Evolutionary conservation across 2,888 invertebrate genomes (phyloP), one percentile per base, ranked within the genome.

Genomic region (Miltochrista miniata): DNA sequence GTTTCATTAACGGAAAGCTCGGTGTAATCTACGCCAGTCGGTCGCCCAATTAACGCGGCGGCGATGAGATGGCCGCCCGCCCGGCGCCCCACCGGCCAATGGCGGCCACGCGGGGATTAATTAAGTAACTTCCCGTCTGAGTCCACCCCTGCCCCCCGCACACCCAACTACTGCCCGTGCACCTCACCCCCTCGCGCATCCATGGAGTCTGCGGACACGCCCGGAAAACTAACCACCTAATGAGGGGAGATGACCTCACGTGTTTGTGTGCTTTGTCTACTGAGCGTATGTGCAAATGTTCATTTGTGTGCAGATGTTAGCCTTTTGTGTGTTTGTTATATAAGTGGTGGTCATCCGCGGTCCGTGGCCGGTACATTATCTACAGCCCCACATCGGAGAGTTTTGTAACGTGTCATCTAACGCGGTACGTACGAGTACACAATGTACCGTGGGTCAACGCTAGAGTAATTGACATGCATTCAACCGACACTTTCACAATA

Each of bases 201-300:
- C 80, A 74, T 80, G 88, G 89, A 88, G 86, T 86, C 90, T 89
- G 90, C 87, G 90, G 90, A 89, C 90, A 90, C 89, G 90, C 91
- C 89, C 90, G 91, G 90, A 89, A 90, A 91, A 91, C 90, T 90
- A 91, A 90, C 90, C 90, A 88, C 89, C 89, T 91, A 91, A 91
- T 90, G 90, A 91, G 90, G 90, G 90, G 90, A 90, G 90, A 91
- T 91, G 90, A 91, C 90, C 90, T 89, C 88, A 84, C 86, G 85
- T 85, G 83, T 80, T 83, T 85, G 89, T 89, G 90, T 90, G 87
- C 85, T 83, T 85, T 85, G 85, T 86, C 85, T 85, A 82, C 77
- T 73, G 73, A 72, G 70, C 79, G 74, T 82, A 82, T 79, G 81
- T 84, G 85, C 83, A 83, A 85, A 84, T 70, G 80, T 83, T 79